Evolutionary conservation across 2,113 vertebrate species (phyloP), one percentile per base, ranked within the genome.

Genomic region (Saguinus imperator): DNA sequence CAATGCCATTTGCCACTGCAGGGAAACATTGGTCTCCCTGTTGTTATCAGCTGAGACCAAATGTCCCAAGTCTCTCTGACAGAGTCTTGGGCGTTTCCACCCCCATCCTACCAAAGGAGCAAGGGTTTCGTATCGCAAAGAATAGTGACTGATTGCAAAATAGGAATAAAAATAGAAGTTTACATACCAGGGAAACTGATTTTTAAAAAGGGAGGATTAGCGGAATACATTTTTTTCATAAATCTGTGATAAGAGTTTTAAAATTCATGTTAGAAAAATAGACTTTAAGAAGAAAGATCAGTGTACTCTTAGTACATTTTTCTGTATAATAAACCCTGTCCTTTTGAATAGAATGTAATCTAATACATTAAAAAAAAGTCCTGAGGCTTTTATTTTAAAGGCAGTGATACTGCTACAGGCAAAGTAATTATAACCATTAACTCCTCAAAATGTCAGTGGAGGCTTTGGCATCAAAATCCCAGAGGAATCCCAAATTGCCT

Each of bases 361-460:
- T 96, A 98, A 98, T 95, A 97, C 96, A 97, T 98, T 93, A 87
- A 86, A 88, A 95, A 95, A 98, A 97, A 96, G 87, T 95, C 95
- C 96, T 76, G 87, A 97, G 95, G 93, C 81, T 97, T 98, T 84
- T 98, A 95, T 98, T 98, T 98, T 98, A 98, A 97, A 98, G 96
- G 93, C 92, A 96, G 37, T 11, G 48, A 96, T 98, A 97, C 92
- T 98, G 97, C 96, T 98, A 87, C 70, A 98, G 98, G 96, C 97
- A 98, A 98, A 93, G 95, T 98, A 98, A 98, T 98, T 98, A 97
- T 97, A 97, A 94, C 96, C 97, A 97, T 98, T 98, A 98, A 91
- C 94, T 98, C 70, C 66, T 98, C 89, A 98, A 97, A 98, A 98
- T 98, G 93, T 98, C 96, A 97, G 80, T 87, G 79, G 32, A 97